These are phyloP conservation scores for Canis aureus DNA, from an alignment of 2,113 vertebrate genomes.

Conservation along the genomic window DNA sequence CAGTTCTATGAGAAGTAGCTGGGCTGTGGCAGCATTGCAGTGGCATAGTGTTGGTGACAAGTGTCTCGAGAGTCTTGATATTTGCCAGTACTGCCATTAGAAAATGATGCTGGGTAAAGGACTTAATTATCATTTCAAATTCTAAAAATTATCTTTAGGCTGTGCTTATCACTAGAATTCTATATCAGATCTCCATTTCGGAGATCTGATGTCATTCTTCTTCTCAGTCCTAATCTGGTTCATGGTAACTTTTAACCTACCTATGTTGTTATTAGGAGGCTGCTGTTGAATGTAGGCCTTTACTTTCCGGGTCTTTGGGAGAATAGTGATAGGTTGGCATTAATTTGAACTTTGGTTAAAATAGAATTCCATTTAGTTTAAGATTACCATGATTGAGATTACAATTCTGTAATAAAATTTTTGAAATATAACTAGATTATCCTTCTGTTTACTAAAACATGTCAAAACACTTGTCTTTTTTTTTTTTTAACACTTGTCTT, in stretches of 20 bases:
- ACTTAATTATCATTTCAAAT: slow-evolving; percentile 19
- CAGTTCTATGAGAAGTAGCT: background rate
- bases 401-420: background rate
- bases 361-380: background rate
- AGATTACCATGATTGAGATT: background rate
- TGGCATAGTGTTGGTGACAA: background rate
- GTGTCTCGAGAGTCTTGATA: background rate
- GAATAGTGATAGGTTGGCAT: background rate
- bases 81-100: background rate
- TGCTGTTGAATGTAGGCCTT: background rate
- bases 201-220: background rate
- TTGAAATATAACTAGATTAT: background rate
- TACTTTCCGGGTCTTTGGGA: background rate
- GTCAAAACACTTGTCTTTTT: background rate
- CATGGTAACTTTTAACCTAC: background rate
- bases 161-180: background rate
- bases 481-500: background rate
- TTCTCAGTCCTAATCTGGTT: background rate
- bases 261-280: background rate
- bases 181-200: background rate
- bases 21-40: background rate
- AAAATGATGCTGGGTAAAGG: background rate
- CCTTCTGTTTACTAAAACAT: background rate
- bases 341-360: slow-evolving; percentile 9
- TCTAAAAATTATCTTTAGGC: background rate